Conservation (phyloP, 1,140 invertebrate species). For the Drosophila serrata region DNA sequence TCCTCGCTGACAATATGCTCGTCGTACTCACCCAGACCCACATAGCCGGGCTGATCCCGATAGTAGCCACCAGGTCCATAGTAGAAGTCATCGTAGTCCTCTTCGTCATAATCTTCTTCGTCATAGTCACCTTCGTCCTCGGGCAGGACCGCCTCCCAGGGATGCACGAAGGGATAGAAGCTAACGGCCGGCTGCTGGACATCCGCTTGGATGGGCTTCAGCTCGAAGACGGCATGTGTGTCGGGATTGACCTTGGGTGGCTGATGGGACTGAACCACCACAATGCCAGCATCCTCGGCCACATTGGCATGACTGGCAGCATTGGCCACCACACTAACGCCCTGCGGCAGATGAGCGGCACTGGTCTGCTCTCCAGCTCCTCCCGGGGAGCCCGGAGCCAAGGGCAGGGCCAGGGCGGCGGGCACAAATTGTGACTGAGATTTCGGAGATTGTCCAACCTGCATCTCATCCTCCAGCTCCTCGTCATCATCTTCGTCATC, state of each 20-base stretch:
- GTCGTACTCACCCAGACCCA: slow-evolving; percentile 48
- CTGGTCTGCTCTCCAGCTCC: background rate
- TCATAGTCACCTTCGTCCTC: slow-evolving; percentile 29
- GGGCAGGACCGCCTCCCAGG: slow-evolving; percentile 19
- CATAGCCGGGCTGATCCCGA: slow-evolving; percentile 24
- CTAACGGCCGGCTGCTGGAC: slow-evolving; percentile 7
- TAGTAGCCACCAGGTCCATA: slow-evolving; percentile 24
- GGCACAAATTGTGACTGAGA: slow-evolving; percentile 34
- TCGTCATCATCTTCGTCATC: slow-evolving; percentile 35
- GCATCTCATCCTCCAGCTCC: background rate
- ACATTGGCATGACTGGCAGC: slow-evolving; percentile 66
- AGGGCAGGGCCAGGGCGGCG: slow-evolving; percentile 50
- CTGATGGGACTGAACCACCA: slow-evolving; percentile 69
- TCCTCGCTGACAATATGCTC: slow-evolving; percentile 51
- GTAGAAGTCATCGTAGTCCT: slow-evolving; percentile 46
- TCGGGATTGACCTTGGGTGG: slow-evolving; percentile 80
- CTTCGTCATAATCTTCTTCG: slow-evolving; percentile 39
- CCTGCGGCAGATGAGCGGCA: slow-evolving; percentile 39
- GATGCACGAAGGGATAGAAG: slow-evolving; percentile 38
- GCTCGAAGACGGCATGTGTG: slow-evolving; percentile 79
- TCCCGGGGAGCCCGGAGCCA: slow-evolving; percentile 8
- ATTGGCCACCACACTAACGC: slow-evolving; percentile 67
- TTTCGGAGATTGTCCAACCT: slow-evolving; percentile 16
- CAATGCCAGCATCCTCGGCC: slow-evolving; percentile 67
- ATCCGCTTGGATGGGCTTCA: slow-evolving; percentile 59